These are phyloP conservation scores for Calephelis perditalis DNA, from an alignment of 2,888 invertebrate genomes.

Conservation along the genomic window DNA sequence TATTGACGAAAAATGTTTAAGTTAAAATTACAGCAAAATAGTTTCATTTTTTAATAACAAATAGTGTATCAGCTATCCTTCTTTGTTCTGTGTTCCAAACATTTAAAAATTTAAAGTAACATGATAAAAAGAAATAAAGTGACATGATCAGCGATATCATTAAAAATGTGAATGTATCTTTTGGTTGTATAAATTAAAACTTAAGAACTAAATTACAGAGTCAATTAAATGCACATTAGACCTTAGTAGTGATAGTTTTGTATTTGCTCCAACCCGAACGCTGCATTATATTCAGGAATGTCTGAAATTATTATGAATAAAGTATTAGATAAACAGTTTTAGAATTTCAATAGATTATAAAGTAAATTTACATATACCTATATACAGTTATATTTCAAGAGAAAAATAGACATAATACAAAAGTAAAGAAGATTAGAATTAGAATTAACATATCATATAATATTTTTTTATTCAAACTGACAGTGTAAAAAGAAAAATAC, in stretches of 20 bases:
- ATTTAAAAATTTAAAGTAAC: no score
- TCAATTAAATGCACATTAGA: slow-evolving; percentile 31
- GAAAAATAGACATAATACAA: neutral
- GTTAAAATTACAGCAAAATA: no score
- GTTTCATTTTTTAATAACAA: no score
- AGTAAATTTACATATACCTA: neutral
- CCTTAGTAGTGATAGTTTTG: slow-evolving; percentile 54
- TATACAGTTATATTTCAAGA: neutral
- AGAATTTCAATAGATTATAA: neutral
- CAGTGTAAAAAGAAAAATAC: no score
- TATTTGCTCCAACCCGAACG: slow-evolving; percentile 55
- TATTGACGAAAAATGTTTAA: no score
- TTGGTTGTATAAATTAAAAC: neutral
- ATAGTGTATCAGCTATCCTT: no score
- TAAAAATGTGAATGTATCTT: neutral
- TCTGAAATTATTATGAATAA: slow-evolving; percentile 43
- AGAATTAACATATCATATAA: no score
- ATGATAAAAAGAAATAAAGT: no score
- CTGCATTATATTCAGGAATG: slow-evolving; percentile 49
- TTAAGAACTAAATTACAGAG: neutral
- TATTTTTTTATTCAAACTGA: no score
- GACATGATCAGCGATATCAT: no score
- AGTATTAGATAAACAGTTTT: neutral
- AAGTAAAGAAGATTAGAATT: no score
- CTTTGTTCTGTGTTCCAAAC: no score